phyloP scores from a whole-genome alignment of 1,140 invertebrate species.

The Ylistrum balloti region DNA sequence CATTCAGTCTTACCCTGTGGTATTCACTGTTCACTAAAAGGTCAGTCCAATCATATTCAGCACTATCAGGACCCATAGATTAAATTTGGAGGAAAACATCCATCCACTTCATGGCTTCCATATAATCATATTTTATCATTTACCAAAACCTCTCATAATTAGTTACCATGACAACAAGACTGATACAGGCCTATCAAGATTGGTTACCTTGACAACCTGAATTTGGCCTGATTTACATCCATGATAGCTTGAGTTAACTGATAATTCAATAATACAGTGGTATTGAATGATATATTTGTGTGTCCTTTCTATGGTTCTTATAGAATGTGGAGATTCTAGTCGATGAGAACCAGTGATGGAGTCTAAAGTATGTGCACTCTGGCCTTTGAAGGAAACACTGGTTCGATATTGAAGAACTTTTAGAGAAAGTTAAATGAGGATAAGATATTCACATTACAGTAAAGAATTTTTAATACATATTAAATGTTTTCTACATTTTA shows the following conservation, averaged over 20 bases:
- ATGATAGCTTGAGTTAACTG: background rate
- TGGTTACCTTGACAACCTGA: background rate
- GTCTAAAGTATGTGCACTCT: too few species aligned
- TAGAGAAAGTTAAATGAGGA: too few species aligned
- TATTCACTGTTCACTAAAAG: background rate
- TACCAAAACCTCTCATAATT: background rate
- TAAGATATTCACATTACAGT: too few species aligned
- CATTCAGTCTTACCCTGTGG: background rate
- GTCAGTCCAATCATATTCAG: background rate
- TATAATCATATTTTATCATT: background rate
- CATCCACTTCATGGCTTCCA: background rate
- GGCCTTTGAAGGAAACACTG: too few species aligned
- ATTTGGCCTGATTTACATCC: background rate
- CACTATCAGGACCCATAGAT: background rate
- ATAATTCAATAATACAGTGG: background rate
- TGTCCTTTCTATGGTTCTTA: too few species aligned
- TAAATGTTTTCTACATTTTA: too few species aligned
- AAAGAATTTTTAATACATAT: too few species aligned
- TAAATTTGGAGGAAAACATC: background rate
- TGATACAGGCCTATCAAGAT: background rate
- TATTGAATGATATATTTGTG: too few species aligned
- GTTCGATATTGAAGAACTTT: too few species aligned
- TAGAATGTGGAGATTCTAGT: too few species aligned
- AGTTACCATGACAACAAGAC: background rate
- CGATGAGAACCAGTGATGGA: too few species aligned